Evolutionary conservation across 2,888 invertebrate genomes (phyloP).

Genomic region (Volucella zonaria): DNA sequence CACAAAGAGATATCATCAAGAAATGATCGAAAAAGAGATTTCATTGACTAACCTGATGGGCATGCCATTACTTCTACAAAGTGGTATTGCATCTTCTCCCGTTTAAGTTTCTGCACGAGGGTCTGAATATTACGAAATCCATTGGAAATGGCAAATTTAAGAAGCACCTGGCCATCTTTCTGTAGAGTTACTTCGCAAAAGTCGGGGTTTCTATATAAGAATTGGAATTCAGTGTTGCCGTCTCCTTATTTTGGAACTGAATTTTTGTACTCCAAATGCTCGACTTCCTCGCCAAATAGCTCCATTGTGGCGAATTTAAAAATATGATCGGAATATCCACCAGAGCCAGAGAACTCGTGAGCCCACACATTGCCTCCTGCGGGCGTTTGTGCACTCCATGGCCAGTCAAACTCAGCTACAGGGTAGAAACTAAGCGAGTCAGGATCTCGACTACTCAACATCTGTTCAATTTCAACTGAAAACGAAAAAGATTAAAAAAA

Average conservation of each 20-base stretch:
- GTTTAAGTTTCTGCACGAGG: constrained; percentile 96
- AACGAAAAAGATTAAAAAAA: constrained; percentile 46
- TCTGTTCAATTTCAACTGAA: constrained; percentile 94
- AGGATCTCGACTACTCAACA: constrained; percentile 86
- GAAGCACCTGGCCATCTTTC: constrained; percentile 87
- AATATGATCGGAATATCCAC: constrained; percentile 95
- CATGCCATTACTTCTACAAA: constrained; percentile 99
- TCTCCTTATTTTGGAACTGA: constrained; percentile 56
- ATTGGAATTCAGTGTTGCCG: background rate
- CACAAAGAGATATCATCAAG: constrained; percentile 6
- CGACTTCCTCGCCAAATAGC: constrained; percentile 86
- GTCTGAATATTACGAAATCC: constrained; percentile 99
- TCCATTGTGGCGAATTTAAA: constrained; percentile 90
- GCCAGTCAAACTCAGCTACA: constrained; percentile 85
- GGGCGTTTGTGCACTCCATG: constrained; percentile 84
- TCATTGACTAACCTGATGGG: constrained; percentile 89
- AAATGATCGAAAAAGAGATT: background rate
- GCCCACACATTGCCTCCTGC: constrained; percentile 81
- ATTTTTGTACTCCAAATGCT: constrained; percentile 87
- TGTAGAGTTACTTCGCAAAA: constrained; percentile 92
- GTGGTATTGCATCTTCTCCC: constrained; percentile 93
- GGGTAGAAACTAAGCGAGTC: constrained; percentile 84
- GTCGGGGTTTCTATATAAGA: constrained; percentile 90
- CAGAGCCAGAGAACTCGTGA: constrained; percentile 91
- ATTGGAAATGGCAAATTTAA: constrained; percentile 95